Conservation (phyloP, 1,140 invertebrate species). For the Pectinophora gossypiella region DNA sequence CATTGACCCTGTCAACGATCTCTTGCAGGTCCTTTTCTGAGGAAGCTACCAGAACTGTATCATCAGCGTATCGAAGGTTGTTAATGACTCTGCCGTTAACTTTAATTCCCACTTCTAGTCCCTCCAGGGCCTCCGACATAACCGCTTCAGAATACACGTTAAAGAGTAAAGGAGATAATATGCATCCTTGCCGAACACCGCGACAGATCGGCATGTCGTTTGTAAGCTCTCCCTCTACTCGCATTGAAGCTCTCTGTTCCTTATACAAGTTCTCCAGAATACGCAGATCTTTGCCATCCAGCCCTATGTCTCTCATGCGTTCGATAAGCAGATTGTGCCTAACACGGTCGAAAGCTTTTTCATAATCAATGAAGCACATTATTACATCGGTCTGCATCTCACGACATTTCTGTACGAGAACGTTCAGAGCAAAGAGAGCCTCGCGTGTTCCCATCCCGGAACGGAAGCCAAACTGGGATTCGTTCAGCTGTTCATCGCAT, state of each 20-base stretch:
- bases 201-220: background rate
- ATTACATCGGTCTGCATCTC: background rate
- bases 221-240: background rate
- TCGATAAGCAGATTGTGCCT: background rate
- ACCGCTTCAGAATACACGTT: no score
- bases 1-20: no score
- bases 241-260: slow-evolving; percentile 10
- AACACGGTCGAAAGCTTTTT: background rate
- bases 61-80: no score
- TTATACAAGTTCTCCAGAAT: slow-evolving; percentile 17
- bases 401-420: no score
- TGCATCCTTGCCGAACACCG: background rate
- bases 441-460: slow-evolving; percentile 7
- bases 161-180: background rate
- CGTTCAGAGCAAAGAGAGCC: slow-evolving; percentile 2
- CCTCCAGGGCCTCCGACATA: no score
- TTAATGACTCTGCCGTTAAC: no score
- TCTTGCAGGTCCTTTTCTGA: no score
- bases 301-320: slow-evolving; percentile 7
- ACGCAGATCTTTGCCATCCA: slow-evolving; percentile 16
- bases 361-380: background rate
- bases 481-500: slow-evolving; percentile 4
- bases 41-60: no score
- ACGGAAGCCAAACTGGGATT: slow-evolving; percentile 9
- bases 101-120: no score